Conservation (phyloP, 2,888 invertebrate species). For the Chymomyza procnemis region DNA sequence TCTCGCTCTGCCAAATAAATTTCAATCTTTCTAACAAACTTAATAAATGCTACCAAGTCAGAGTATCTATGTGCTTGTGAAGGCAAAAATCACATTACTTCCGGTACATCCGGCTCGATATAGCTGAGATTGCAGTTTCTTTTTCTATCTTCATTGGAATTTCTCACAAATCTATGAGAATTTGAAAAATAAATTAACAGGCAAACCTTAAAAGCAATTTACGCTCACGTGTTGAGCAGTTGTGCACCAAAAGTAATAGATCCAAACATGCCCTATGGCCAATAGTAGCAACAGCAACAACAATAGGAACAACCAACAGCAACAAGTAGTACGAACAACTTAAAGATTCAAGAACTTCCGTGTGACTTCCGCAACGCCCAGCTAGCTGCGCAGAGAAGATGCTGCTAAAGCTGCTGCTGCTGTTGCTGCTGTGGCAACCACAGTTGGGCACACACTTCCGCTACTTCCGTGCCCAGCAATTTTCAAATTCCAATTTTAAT, state of each 20-base stretch:
- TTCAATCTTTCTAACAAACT: neutral
- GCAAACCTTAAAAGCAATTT: constrained; percentile 14
- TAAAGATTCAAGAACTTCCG: constrained; percentile 67
- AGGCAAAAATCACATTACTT: neutral
- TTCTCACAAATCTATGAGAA: constrained; percentile 31
- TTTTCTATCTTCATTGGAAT: constrained; percentile 1
- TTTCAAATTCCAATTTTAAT: constrained; percentile 67
- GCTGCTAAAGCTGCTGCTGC: constrained; percentile 2
- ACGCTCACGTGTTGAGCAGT: neutral
- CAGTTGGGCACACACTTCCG: constrained; percentile 4
- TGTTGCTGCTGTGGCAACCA: neutral
- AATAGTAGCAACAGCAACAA: constrained; percentile 10
- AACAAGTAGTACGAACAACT: constrained; percentile 13
- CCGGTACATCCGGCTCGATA: constrained; percentile 4
- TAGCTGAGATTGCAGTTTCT: constrained; percentile 11
- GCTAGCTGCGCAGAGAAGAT: neutral
- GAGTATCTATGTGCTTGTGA: neutral
- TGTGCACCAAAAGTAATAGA: constrained; percentile 23
- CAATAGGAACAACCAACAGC: constrained; percentile 3
- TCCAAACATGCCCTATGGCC: constrained; percentile 19
- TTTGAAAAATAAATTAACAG: constrained; percentile 21
- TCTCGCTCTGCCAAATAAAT: too few species aligned
- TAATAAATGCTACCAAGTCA: neutral
- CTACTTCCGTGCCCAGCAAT: constrained; percentile 28
- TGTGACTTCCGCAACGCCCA: constrained; percentile 59